Percentiles rank a stretch among this genome's conserved stretches.
Evolutionary conservation across 2,113 vertebrate genomes (phyloP).

Genomic region (Lepidothrix coronata): DNA sequence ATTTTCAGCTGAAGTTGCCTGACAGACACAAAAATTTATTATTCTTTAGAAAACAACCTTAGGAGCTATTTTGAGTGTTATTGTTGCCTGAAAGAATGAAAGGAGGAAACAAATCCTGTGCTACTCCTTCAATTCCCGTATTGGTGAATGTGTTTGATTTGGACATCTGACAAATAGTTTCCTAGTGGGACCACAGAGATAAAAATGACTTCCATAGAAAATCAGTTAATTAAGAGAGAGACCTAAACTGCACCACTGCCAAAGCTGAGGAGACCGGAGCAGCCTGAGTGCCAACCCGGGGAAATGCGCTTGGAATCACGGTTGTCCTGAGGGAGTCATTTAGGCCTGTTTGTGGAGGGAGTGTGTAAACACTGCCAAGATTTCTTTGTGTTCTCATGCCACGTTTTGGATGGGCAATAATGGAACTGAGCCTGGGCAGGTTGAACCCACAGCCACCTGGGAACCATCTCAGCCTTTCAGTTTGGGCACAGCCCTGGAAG

Average conservation of each 20-base stretch:
- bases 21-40: not conserved
- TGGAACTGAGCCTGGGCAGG: not conserved
- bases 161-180: not conserved
- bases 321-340: not conserved
- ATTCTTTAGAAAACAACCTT: not conserved
- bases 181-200: not conserved
- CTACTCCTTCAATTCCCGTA: not conserved
- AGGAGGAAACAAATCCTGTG: not conserved
- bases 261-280: not conserved
- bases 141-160: not conserved
- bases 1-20: not conserved
- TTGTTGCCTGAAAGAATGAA: not conserved
- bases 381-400: not conserved
- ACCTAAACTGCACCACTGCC: not conserved
- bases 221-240: not conserved
- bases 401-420: accelerated
- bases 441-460: not conserved
- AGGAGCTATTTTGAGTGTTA: not conserved
- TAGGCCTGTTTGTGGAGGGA: not conserved
- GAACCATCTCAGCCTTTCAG: not conserved
- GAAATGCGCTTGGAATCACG: not conserved
- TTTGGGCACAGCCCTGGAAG: accelerated
- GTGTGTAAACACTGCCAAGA: not conserved
- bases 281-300: not conserved
- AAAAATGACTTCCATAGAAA: not conserved